Evolutionary conservation across 64 coral and sea anemone species (phyloP).

Genomic region (Stichodactyla mertensii): DNA sequence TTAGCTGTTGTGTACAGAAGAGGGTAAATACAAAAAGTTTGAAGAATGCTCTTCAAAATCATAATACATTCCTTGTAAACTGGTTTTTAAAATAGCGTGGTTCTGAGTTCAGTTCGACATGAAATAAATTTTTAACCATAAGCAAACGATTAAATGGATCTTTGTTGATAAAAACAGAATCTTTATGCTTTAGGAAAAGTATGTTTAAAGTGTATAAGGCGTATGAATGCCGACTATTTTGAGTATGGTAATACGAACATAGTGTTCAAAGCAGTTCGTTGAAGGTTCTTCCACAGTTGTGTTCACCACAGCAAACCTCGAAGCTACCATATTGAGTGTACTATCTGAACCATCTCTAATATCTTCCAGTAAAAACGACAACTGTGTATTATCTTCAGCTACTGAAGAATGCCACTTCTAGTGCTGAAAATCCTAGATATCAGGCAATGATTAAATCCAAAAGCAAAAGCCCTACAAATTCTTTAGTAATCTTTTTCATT

Average conservation of each 20-base stretch:
- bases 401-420: not conserved
- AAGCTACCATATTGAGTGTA: not conserved
- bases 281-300: not conserved
- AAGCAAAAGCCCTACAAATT: not conserved
- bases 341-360: not conserved
- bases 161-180: not conserved
- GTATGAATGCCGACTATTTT: not conserved
- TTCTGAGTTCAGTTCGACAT: not conserved
- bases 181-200: not conserved
- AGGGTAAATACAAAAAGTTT: constrained; percentile 4
- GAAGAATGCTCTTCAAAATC: not conserved
- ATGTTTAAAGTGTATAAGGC: not conserved
- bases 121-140: too few relatives aligned
- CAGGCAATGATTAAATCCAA: not conserved
- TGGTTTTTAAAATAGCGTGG: not conserved
- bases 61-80: not conserved
- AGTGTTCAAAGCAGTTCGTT: not conserved
- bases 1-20: constrained; percentile 6
- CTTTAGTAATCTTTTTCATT: not conserved
- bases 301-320: not conserved
- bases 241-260: not conserved
- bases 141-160: too few relatives aligned
- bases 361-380: not conserved
- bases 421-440: not conserved
- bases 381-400: not conserved